Evolutionary conservation across 1,140 invertebrate genomes (phyloP), one percentile per base, ranked within the genome.

Genomic region (Tetramorium alpestre): DNA sequence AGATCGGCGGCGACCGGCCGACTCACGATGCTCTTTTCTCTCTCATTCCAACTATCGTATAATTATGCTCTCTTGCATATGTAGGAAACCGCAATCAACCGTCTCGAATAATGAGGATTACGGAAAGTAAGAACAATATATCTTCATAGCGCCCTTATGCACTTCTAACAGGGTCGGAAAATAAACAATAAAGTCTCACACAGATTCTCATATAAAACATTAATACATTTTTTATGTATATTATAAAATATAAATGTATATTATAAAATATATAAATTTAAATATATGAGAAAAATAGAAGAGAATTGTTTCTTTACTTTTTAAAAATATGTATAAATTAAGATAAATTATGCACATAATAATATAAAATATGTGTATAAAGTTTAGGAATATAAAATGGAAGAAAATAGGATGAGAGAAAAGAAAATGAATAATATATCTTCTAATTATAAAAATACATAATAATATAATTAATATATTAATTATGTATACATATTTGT

Each of bases 1-100:
- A 92, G 89, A 91, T 88, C 86, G 89, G 75, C 85, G 87, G 78
- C 84, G 82, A 72, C 65, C 38, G 65, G 16, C 67, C 78, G 62
- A 73, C 38, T 65, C 72, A 25, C 18, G n/a, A 28, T 64, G 49
- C 65, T 87, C 65, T 49, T 87, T 58, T 58, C 33, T 88, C 38
- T 58, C 54, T 51, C 28, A 51, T 18, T 76, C 60, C 18, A 18
- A 13, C 22, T 7, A 8, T 60, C 41, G 11, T 33, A 11, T 47
- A 73, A 75, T 84, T 84, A 84, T 13, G 25, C n/a, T 75, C 18
- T 84, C n/a, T 47, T 41, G 25, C 41, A n/a, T 60, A 56, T 7
- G 47, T 54, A 70, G n/a, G 47, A 41, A 81, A 62, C 25, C 28
- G 69, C 54, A 82, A 72, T 2, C 56, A 75, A 49, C 18, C 18